Conservation (phyloP, 37 sponge, comb jelly and placozoan species). For the Diacarnus erythraeanus region DNA sequence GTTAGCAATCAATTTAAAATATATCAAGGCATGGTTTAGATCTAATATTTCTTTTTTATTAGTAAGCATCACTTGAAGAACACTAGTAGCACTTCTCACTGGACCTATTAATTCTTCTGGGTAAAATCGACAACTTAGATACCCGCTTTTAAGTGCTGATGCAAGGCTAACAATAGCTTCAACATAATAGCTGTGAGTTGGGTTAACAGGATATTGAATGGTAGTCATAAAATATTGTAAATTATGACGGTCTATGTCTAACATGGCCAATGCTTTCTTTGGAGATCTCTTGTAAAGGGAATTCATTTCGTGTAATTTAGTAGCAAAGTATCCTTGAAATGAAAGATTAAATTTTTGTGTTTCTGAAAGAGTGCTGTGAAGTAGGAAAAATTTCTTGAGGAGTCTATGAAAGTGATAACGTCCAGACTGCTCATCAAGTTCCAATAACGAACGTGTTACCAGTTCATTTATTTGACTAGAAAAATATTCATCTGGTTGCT, state of each 20-base stretch:
- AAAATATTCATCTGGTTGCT: background rate
- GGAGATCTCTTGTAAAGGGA: background rate
- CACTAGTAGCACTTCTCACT: background rate
- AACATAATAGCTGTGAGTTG: background rate
- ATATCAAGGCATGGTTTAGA: background rate
- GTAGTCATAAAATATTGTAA: slow-evolving; percentile 2
- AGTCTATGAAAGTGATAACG: slow-evolving; percentile 40
- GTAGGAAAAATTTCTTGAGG: background rate
- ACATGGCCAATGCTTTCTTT: background rate
- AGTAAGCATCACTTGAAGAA: background rate
- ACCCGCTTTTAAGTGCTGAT: background rate
- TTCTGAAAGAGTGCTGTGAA: background rate
- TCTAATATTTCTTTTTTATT: background rate
- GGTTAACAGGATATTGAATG: background rate
- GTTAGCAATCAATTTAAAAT: background rate
- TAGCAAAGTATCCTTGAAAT: slow-evolving; percentile 5
- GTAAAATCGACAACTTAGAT: background rate
- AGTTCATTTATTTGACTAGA: background rate
- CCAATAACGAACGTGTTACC: slow-evolving; percentile 21
- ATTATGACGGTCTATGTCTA: slow-evolving; percentile 43
- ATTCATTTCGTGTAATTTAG: background rate
- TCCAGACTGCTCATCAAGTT: background rate
- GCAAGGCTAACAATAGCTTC: background rate
- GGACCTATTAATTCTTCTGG: slow-evolving; percentile 8
- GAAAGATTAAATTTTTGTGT: background rate